Evolutionary conservation across 2,113 vertebrate species (phyloP).

Genomic region (Heterocephalus glaber): DNA sequence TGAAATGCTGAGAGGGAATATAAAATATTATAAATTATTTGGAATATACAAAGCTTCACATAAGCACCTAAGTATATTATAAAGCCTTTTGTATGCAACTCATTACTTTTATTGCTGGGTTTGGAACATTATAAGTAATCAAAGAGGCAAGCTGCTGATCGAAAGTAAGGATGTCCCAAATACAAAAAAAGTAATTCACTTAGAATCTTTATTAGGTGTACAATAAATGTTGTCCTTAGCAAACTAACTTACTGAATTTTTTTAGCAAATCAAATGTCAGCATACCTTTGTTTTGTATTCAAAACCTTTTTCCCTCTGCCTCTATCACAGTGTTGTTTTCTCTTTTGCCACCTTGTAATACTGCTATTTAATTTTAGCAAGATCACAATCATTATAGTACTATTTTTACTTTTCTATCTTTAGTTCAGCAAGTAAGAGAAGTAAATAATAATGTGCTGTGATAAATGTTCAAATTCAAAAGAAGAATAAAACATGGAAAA

Average conservation of each 20-base stretch:
- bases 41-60: not conserved
- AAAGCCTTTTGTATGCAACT: slow-evolving; percentile 64
- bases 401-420: slow-evolving; percentile 59
- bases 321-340: not conserved
- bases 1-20: slow-evolving; percentile 13
- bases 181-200: slow-evolving; percentile 58
- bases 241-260: slow-evolving; percentile 80
- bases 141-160: slow-evolving; percentile 70
- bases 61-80: slow-evolving; percentile 21
- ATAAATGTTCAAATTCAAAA: slow-evolving; percentile 71
- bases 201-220: slow-evolving; percentile 80
- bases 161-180: slow-evolving; percentile 76
- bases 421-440: slow-evolving; percentile 33
- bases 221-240: slow-evolving; percentile 77
- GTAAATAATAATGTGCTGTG: slow-evolving; percentile 54
- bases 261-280: slow-evolving; percentile 80
- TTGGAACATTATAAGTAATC: slow-evolving; percentile 63
- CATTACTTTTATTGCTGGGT: slow-evolving; percentile 61
- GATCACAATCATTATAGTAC: slow-evolving; percentile 20
- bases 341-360: slow-evolving; percentile 45
- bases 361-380: slow-evolving; percentile 59
- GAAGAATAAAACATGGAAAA: slow-evolving; percentile 58
- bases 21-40: not conserved
- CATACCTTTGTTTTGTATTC: slow-evolving; percentile 80
- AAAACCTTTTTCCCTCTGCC: slow-evolving; percentile 41